Conservation (phyloP, 2,888 invertebrate species). For the Chloromyia formosa region DNA sequence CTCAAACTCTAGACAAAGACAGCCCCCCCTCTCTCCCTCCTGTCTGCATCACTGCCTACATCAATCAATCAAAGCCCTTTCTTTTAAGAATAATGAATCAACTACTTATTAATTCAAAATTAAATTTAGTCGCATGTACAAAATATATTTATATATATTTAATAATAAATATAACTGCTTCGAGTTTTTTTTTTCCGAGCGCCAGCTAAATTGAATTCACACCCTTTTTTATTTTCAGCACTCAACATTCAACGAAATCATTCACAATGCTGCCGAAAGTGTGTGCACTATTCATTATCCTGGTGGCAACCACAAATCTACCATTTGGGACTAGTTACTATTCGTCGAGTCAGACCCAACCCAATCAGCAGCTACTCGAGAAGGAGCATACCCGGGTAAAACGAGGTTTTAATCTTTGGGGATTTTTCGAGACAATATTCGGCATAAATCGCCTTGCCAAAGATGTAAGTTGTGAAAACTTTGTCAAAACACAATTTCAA, state of each 20-base stretch:
- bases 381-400: slow-evolving; percentile 36
- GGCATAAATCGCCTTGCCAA: slow-evolving; percentile 58
- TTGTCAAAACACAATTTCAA: slow-evolving; percentile 9
- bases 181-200: too few relatives aligned
- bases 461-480: slow-evolving; percentile 55
- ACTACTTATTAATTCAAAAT: too few relatives aligned
- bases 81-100: too few relatives aligned
- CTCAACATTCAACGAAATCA: not conserved
- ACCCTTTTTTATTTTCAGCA: not conserved
- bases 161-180: too few relatives aligned
- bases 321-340: slow-evolving; percentile 14
- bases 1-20: too few relatives aligned
- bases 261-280: slow-evolving; percentile 30
- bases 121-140: too few relatives aligned
- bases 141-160: too few relatives aligned
- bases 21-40: too few relatives aligned
- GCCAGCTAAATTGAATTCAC: too few relatives aligned
- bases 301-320: slow-evolving; percentile 10
- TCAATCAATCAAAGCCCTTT: too few relatives aligned
- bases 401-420: slow-evolving; percentile 56
- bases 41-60: too few relatives aligned
- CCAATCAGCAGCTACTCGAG: slow-evolving; percentile 50
- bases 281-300: slow-evolving; percentile 21
- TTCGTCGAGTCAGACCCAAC: not conserved
- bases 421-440: slow-evolving; percentile 60